Conservation (phyloP, 64 coral and sea anemone species). For the Porites australiensis region DNA sequence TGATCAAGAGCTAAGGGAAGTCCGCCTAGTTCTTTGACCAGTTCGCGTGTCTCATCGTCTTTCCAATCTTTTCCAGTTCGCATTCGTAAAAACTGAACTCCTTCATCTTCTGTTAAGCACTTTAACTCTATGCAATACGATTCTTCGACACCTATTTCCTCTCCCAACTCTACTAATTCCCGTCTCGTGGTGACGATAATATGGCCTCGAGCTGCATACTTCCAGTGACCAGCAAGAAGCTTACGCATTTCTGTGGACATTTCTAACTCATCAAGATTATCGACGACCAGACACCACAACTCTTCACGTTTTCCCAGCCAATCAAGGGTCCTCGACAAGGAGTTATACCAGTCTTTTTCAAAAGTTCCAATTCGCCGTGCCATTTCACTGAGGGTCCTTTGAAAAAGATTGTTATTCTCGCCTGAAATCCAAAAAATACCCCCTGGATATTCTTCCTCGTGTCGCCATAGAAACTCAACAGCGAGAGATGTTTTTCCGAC, state of each 20-base stretch:
- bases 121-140: conserved; percentile 64
- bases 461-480: conserved; percentile 69
- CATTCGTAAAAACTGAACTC: conserved; percentile 50
- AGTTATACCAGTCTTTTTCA: conserved; percentile 48
- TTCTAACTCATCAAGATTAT: conserved; percentile 75
- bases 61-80: conserved; percentile 23
- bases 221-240: conserved; percentile 68
- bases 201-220: conserved; percentile 52
- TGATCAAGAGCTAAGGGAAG: conserved; percentile 83
- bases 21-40: conserved; percentile 64
- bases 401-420: conserved; percentile 55
- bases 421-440: conserved; percentile 79
- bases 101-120: conserved; percentile 48
- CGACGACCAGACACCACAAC: conserved; percentile 70
- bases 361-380: conserved; percentile 68
- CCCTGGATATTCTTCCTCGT: conserved; percentile 36
- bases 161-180: conserved; percentile 44
- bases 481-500: conserved; percentile 83
- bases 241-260: conserved; percentile 56
- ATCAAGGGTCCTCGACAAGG: conserved; percentile 42
- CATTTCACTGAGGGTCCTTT: conserved; percentile 61
- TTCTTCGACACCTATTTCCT: conserved; percentile 60
- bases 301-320: conserved; percentile 42
- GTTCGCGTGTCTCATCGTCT: background rate
- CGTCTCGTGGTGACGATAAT: conserved; percentile 72